Conservation (phyloP, 2,113 vertebrate species). For the Chaetorhynchus papuensis region DNA sequence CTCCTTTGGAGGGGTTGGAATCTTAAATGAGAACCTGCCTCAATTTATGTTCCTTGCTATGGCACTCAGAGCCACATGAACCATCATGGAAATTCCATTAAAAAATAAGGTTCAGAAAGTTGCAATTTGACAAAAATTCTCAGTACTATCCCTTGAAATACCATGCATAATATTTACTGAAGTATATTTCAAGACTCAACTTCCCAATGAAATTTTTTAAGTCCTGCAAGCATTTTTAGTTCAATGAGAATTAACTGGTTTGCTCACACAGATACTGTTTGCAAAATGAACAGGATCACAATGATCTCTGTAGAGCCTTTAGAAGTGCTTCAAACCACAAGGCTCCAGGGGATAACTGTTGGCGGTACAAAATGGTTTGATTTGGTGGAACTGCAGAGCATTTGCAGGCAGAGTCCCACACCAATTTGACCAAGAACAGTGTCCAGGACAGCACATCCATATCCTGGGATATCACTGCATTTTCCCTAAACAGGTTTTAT, state of each 20-base stretch:
- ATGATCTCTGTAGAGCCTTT: neutral
- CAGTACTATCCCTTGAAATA: neutral
- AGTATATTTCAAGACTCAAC: neutral
- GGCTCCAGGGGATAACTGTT: neutral
- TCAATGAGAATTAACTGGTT: neutral
- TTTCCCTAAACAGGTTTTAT: neutral
- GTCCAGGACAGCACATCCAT: neutral
- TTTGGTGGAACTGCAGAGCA: neutral
- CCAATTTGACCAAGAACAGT: fast-evolving
- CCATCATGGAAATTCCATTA: neutral
- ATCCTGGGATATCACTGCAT: fast-evolving
- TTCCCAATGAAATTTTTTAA: neutral
- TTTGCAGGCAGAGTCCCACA: neutral
- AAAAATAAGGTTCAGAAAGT: neutral
- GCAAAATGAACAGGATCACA: neutral
- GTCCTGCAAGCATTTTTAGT: neutral
- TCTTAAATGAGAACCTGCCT: neutral
- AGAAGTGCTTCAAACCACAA: neutral
- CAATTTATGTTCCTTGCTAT: neutral
- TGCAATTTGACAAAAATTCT: neutral
- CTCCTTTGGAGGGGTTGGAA: neutral
- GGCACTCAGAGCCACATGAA: neutral
- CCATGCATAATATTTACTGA: neutral
- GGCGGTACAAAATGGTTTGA: fast-evolving
- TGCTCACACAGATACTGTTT: neutral